These are phyloP conservation scores for Tachina grossa DNA, from an alignment of 2,888 invertebrate species.

Conservation along the genomic window DNA sequence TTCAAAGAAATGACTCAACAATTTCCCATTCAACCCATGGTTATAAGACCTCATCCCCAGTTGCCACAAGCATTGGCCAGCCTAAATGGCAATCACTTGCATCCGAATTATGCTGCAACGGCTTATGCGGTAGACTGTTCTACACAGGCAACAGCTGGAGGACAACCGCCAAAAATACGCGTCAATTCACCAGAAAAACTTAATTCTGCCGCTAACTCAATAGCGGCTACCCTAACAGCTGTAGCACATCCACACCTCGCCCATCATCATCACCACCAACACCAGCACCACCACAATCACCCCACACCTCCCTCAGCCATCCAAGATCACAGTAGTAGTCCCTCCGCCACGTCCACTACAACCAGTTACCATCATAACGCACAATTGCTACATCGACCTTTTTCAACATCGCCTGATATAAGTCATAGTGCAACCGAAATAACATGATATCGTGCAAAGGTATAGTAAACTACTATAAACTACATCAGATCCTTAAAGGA, in stretches of 20 bases:
- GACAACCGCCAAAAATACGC: slow-evolving; percentile 82
- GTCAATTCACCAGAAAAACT: slow-evolving; percentile 82
- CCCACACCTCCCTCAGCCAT: slow-evolving; percentile 73
- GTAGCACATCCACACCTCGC: slow-evolving; percentile 75
- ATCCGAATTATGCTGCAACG: slow-evolving; percentile 78
- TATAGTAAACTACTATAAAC: slow-evolving; percentile 2
- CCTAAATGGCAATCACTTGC: slow-evolving; percentile 79
- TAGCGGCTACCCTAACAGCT: slow-evolving; percentile 73
- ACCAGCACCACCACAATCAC: slow-evolving; percentile 75
- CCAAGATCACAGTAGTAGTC: slow-evolving; percentile 73
- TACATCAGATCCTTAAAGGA: background rate
- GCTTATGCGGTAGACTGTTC: slow-evolving; percentile 73
- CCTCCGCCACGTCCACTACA: slow-evolving; percentile 65
- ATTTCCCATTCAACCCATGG: slow-evolving; percentile 82
- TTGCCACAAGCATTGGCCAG: slow-evolving; percentile 79
- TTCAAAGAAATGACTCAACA: slow-evolving; percentile 82
- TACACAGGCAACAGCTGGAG: slow-evolving; percentile 72
- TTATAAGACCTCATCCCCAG: slow-evolving; percentile 82
- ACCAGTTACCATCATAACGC: slow-evolving; percentile 70
- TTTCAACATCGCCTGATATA: slow-evolving; percentile 82
- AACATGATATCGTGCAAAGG: slow-evolving; percentile 79
- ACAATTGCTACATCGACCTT: slow-evolving; percentile 81
- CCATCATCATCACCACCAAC: slow-evolving; percentile 77
- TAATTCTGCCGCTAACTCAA: slow-evolving; percentile 79
- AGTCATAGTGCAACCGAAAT: slow-evolving; percentile 78